Percentiles rank a stretch among this genome's conserved stretches.
Conservation (phyloP, 2,888 invertebrate genomes). For the Rhodophaea formosa region DNA sequence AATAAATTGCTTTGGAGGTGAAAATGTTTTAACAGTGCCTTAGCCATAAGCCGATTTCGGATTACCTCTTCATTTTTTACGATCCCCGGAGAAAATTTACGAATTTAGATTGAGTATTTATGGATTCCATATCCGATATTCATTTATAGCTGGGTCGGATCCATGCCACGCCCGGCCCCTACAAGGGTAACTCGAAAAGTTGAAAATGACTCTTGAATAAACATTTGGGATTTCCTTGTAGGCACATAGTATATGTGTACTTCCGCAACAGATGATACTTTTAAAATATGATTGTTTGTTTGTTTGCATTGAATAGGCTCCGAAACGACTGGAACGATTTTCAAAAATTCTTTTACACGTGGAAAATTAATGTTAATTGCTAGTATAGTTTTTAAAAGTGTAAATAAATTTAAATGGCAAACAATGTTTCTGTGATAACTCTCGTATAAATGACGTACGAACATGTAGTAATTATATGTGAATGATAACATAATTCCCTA, state of each 20-base stretch:
- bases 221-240: slow-evolving; percentile 23
- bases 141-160: slow-evolving; percentile 59
- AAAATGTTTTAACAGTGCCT: slow-evolving; percentile 54
- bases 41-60: slow-evolving; percentile 59
- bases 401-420: no score
- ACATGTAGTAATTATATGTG: no score
- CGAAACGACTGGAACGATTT: no score
- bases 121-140: slow-evolving; percentile 68
- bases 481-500: no score
- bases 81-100: slow-evolving; percentile 61
- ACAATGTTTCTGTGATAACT: no score
- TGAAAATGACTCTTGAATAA: slow-evolving; percentile 47
- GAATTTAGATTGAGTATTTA: slow-evolving; percentile 74
- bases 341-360: no score
- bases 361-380: no score
- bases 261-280: background rate
- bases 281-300: no score
- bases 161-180: slow-evolving; percentile 47
- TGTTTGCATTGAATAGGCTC: no score
- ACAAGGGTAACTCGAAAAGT: slow-evolving; percentile 45
- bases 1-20: slow-evolving; percentile 48
- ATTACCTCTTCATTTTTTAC: slow-evolving; percentile 64
- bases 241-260: background rate
- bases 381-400: no score
- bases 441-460: no score